Conservation (phyloP, 2,113 vertebrate genomes). For the Carassius carassius region DNA sequence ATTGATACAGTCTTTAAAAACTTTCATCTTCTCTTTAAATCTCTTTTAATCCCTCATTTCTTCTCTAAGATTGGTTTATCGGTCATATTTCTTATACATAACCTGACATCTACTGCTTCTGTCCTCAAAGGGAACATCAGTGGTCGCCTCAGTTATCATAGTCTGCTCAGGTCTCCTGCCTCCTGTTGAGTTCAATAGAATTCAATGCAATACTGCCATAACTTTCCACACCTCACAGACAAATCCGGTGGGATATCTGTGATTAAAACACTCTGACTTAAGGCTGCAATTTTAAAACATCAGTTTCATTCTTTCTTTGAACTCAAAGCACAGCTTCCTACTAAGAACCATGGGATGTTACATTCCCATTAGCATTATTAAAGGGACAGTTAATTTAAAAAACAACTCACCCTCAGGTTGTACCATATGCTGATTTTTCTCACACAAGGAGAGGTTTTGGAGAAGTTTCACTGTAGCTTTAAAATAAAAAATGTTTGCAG, state of each 20-base stretch:
- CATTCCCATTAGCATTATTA: neutral
- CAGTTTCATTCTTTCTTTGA: neutral
- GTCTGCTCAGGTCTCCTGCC: neutral
- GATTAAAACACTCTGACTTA: neutral
- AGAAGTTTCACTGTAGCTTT: neutral
- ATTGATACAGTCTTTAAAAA: neutral
- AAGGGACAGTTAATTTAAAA: neutral
- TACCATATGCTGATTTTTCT: neutral
- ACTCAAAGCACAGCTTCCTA: neutral
- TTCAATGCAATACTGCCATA: neutral
- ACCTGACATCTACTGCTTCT: neutral
- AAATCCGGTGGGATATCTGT: neutral
- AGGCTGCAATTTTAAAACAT: neutral
- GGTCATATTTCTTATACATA: neutral
- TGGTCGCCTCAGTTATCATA: neutral
- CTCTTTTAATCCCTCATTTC: neutral
- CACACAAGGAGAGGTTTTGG: neutral
- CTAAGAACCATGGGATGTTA: neutral
- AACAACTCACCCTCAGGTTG: neutral
- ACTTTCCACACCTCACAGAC: neutral
- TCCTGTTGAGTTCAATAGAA: conserved; percentile 3
- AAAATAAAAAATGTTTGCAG: neutral
- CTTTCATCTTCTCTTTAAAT: neutral
- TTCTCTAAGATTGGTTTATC: neutral
- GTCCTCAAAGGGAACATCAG: neutral